Evolutionary conservation across 2,797 vertebrate species (phyloP).

Genomic region (Prunella strophiata): DNA sequence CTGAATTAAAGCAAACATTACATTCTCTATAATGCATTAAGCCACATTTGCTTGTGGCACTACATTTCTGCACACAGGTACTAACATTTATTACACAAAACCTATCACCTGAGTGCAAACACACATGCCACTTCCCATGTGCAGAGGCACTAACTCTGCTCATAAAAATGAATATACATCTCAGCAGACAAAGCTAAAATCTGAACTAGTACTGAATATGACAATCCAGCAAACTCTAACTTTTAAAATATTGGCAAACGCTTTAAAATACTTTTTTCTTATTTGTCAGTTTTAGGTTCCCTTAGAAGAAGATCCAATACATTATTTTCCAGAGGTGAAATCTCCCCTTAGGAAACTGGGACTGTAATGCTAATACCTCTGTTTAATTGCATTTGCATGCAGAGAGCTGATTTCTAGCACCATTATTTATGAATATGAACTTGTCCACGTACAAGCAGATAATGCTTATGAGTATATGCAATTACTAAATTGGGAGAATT

Average conservation of each 20-base stretch:
- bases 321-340: neutral
- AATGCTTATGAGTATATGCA: neutral
- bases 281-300: neutral
- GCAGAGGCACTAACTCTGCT: neutral
- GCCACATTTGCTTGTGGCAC: neutral
- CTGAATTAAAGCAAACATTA: neutral
- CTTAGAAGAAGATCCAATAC: neutral
- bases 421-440: slow-evolving; percentile 23
- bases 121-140: neutral
- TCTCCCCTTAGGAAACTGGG: neutral
- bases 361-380: neutral
- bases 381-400: neutral
- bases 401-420: slow-evolving; percentile 18
- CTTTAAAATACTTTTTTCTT: neutral
- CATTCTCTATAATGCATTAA: neutral
- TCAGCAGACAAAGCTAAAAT: neutral
- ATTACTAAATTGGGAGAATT: neutral
- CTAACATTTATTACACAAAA: neutral
- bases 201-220: neutral
- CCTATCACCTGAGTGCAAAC: neutral
- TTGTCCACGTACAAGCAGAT: neutral
- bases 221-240: neutral
- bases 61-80: neutral
- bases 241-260: neutral
- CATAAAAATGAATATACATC: neutral